These are phyloP conservation scores for Carpatolechia fugitivella DNA, from an alignment of 2,888 invertebrate genomes.

Conservation along the genomic window DNA sequence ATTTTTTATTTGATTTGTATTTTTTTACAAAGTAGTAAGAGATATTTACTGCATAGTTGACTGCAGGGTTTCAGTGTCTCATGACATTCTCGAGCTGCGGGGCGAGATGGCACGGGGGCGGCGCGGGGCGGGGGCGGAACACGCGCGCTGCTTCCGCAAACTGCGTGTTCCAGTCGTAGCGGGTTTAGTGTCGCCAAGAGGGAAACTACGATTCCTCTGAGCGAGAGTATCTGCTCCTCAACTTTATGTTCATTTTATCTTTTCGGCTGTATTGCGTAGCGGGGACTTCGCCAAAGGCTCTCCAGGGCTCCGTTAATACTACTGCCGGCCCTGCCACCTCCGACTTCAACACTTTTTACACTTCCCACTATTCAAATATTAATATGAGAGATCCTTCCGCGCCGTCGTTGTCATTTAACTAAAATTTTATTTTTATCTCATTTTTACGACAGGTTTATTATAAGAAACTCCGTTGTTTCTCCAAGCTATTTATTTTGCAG, in stretches of 20 bases:
- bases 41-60: neutral
- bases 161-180: slow-evolving; percentile 57
- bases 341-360: slow-evolving; percentile 65
- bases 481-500: slow-evolving; percentile 8
- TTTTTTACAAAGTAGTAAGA: neutral
- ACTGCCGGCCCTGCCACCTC: slow-evolving; percentile 60
- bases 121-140: slow-evolving; percentile 1
- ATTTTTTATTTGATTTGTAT: no score
- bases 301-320: slow-evolving; percentile 74
- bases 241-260: slow-evolving; percentile 79
- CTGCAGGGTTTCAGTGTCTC: slow-evolving; percentile 2
- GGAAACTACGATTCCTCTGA: slow-evolving; percentile 74
- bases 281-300: slow-evolving; percentile 71
- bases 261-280: slow-evolving; percentile 74
- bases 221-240: slow-evolving; percentile 73
- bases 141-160: slow-evolving; percentile 46
- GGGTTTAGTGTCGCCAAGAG: slow-evolving; percentile 71
- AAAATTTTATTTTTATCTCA: slow-evolving; percentile 39
- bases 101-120: neutral
- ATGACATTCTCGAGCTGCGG: slow-evolving; percentile 4
- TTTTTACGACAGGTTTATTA: slow-evolving; percentile 32
- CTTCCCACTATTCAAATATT: slow-evolving; percentile 72
- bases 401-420: slow-evolving; percentile 38
- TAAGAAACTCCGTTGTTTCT: slow-evolving; percentile 8
- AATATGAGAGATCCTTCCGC: slow-evolving; percentile 45